Conservation (phyloP, 2,888 invertebrate genomes). For the Galeopsomyia nigrocyanea region DNA sequence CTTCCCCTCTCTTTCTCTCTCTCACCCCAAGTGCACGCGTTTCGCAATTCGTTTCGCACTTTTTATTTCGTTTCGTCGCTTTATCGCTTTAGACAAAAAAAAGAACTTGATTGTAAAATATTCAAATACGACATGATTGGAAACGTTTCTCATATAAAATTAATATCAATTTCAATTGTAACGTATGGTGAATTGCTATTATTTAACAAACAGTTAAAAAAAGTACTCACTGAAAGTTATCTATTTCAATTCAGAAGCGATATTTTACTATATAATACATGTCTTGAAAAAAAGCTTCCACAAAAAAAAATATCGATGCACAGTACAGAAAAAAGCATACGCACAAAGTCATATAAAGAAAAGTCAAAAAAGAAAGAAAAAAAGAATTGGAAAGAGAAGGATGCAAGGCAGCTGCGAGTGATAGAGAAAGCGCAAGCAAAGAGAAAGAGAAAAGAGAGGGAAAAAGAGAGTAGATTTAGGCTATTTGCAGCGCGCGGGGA, state of each 20-base stretch:
- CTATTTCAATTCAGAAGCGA: background rate
- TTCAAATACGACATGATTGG: background rate
- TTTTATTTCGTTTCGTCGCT: slow-evolving; percentile 37
- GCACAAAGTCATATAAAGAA: background rate
- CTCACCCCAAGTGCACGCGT: slow-evolving; percentile 11
- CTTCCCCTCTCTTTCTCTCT: slow-evolving; percentile 1
- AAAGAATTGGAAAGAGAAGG: slow-evolving; percentile 50
- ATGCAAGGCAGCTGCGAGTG: slow-evolving; percentile 50
- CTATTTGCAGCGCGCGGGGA: slow-evolving; percentile 68
- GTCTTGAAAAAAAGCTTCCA: too few species aligned
- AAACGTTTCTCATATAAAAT: background rate
- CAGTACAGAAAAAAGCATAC: background rate
- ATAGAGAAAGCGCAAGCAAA: slow-evolving; percentile 54
- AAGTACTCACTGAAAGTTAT: too few species aligned
- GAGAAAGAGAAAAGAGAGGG: slow-evolving; percentile 51
- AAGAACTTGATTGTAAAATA: background rate
- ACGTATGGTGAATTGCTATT: too few species aligned
- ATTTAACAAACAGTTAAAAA: too few species aligned
- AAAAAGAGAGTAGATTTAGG: slow-evolving; percentile 66
- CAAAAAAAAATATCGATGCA: too few species aligned
- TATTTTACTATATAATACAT: too few species aligned
- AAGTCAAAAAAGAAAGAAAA: slow-evolving; percentile 32
- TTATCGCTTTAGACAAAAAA: slow-evolving; percentile 33
- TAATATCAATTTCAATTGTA: too few species aligned
- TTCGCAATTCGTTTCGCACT: slow-evolving; percentile 46